These are phyloP conservation scores for Hylomyscus alleni DNA, from an alignment of 2,797 vertebrate genomes.

Conservation along the genomic window DNA sequence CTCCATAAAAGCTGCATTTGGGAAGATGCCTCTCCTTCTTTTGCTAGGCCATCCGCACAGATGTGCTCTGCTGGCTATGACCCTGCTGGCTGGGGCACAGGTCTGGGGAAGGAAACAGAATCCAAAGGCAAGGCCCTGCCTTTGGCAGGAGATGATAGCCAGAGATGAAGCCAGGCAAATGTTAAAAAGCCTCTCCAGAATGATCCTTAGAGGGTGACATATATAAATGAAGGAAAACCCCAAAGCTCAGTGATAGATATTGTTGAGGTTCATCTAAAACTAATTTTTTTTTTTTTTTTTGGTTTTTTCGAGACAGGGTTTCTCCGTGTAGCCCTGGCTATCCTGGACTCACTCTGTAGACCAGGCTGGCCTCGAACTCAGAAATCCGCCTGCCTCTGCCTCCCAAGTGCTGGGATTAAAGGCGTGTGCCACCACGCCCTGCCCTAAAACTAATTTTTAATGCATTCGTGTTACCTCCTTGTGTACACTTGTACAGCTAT, in stretches of 20 bases:
- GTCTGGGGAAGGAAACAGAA: background rate
- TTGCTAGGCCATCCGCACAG: background rate
- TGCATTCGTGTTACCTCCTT: background rate
- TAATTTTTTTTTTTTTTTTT: too few species aligned
- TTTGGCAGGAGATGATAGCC: slow-evolving; percentile 1
- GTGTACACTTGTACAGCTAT: background rate
- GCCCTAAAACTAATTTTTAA: background rate
- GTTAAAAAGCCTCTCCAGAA: slow-evolving; percentile 23
- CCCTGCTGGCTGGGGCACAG: background rate
- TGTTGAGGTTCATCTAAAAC: background rate
- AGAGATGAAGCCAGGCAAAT: slow-evolving; percentile 22
- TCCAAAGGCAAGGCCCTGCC: background rate
- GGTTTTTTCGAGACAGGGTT: too few species aligned
- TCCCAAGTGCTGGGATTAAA: too few species aligned
- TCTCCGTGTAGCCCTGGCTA: too few species aligned
- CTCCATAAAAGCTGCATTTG: background rate
- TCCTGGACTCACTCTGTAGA: too few species aligned
- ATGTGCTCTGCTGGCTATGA: background rate
- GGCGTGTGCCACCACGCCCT: too few species aligned
- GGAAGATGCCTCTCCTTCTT: background rate
- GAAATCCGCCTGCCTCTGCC: too few species aligned
- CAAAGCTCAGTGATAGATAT: background rate
- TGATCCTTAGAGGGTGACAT: background rate
- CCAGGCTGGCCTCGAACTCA: too few species aligned
- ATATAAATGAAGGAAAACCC: background rate